Evolutionary conservation across 2,797 vertebrate species (phyloP), one percentile per base, ranked within the genome.

Genomic region (Hylomyscus alleni): DNA sequence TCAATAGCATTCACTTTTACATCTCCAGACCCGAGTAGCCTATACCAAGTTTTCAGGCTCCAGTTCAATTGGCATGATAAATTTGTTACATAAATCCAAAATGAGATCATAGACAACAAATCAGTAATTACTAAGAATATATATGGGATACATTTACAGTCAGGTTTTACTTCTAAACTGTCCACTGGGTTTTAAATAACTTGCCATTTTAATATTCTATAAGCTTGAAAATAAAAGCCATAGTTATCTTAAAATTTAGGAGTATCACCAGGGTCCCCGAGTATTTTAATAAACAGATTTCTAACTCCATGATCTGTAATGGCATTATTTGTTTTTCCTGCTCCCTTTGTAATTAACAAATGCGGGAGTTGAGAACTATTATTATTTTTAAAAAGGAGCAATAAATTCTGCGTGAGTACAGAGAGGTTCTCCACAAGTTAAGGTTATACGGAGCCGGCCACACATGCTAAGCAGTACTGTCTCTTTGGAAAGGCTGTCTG

Each of bases 71-170:
- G 8, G 90, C 34, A 85, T 80, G 44, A 6, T 54, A 96, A 95
- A 97, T 40, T 58, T 94, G 12, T 69, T 81, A 94, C 31, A 87
- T 34, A 92, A 92, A 92, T 69, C 14, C 31, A 94, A 58, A 29
- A 19, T 29, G 24, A 91, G 22, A 62, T 6, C 37, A 29, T 52
- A 91, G 73, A 94, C 9, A 95, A 77, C 76, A 84, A 94, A 58
- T 40, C 65, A 73, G 22, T 31, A 58, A 78, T 56, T 87, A 34
- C 44, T 62, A 90, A 50, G 24, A 62, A 37, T 47, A 29, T 52
- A 4, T 20, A 80, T 31, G 7, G 13, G 47, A 47, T 67, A 31
- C n/a, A 72, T 47, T 9, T 92, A 17, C 11, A 80, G 52, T 72
- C 37, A 90, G 72, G 31, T 52, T 91, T 69, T 72, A 88, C 50